Conservation (phyloP, 1,140 invertebrate species). For the Eciton burchellii region DNA sequence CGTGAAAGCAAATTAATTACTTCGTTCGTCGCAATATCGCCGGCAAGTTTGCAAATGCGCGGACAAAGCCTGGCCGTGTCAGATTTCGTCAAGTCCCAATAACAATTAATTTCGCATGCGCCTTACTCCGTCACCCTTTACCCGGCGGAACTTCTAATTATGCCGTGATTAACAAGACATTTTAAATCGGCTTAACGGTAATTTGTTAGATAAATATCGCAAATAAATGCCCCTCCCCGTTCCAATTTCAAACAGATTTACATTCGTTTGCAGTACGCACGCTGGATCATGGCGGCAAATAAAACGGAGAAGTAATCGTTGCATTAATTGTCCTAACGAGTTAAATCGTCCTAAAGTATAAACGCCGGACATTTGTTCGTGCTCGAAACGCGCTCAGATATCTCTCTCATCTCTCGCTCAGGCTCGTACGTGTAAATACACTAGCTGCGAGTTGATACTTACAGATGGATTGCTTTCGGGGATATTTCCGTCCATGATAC, state of each 20-base stretch:
- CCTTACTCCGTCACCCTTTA: not conserved
- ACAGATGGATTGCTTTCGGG: too few species aligned
- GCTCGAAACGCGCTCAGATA: too few species aligned
- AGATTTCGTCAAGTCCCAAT: constrained; percentile 30
- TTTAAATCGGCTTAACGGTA: not conserved
- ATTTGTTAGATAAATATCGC: not conserved
- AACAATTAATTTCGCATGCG: constrained; percentile 48
- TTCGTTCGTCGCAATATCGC: constrained; percentile 55
- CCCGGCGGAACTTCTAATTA: not conserved
- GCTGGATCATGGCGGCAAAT: not conserved
- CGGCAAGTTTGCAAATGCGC: constrained; percentile 49
- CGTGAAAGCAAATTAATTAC: constrained; percentile 61
- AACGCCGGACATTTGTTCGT: too few species aligned
- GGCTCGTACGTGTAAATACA: too few species aligned
- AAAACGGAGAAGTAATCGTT: too few species aligned
- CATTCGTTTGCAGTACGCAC: constrained; percentile 31
- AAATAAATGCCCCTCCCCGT: constrained; percentile 16
- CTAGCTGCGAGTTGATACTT: too few species aligned
- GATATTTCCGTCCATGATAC: not conserved
- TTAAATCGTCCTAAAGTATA: too few species aligned
- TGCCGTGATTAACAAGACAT: constrained; percentile 11
- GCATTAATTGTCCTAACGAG: too few species aligned
- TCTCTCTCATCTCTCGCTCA: too few species aligned
- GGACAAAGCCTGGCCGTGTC: constrained; percentile 25
- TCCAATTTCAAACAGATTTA: constrained; percentile 7